Percentiles rank a stretch among this genome's conserved stretches.
Evolutionary conservation across 1,140 invertebrate species (phyloP).

Genomic region (Tetragonula clypearis): DNA sequence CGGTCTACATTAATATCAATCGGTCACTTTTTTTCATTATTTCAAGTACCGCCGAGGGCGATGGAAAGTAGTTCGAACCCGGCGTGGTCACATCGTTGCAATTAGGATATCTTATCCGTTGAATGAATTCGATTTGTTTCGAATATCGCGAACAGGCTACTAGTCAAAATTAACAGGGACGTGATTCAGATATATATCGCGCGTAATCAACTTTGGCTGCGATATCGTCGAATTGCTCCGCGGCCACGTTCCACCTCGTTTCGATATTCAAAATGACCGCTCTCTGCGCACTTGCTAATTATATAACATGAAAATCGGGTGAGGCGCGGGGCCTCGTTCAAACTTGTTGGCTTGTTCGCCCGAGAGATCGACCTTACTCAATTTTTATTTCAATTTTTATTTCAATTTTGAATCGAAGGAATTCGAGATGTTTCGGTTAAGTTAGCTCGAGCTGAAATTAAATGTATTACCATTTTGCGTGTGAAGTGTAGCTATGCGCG

Average conservation of each 20-base stretch:
- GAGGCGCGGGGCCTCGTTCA: neutral
- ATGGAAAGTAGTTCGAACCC: neutral
- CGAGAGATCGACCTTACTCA: too few relatives aligned
- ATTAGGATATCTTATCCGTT: neutral
- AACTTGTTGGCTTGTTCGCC: neutral
- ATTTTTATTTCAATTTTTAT: too few relatives aligned
- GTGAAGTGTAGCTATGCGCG: neutral
- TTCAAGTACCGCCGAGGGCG: too few relatives aligned
- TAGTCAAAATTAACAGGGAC: neutral
- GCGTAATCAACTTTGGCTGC: neutral
- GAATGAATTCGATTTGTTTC: neutral
- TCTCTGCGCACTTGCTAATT: neutral
- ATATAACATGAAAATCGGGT: neutral
- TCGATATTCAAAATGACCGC: neutral
- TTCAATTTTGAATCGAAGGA: neutral
- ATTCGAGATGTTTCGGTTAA: neutral
- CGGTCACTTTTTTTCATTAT: neutral
- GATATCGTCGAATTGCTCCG: neutral
- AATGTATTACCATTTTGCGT: neutral
- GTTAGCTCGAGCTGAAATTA: neutral
- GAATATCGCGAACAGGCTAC: neutral
- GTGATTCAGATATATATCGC: neutral
- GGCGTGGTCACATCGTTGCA: neutral
- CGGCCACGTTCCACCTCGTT: too few relatives aligned
- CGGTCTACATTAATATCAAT: constrained; percentile 3